These are phyloP conservation scores for Autographa gamma DNA, from an alignment of 2,888 invertebrate species.

Conservation along the genomic window DNA sequence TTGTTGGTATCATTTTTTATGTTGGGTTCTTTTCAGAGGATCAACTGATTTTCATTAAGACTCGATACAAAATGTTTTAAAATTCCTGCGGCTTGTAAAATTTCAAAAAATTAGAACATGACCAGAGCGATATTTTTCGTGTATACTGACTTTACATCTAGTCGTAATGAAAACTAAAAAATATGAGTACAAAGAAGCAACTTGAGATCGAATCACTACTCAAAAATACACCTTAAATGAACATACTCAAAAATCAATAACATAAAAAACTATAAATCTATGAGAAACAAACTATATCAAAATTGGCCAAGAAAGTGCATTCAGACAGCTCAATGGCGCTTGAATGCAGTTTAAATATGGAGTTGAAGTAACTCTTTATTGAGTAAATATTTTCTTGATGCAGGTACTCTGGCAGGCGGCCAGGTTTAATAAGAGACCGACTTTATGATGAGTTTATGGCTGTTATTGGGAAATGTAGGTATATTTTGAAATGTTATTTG, in stretches of 20 bases:
- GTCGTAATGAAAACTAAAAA: too few relatives aligned
- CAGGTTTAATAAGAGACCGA: constrained; percentile 68
- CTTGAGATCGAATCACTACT: too few relatives aligned
- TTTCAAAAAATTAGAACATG: too few relatives aligned
- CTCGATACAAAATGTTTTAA: too few relatives aligned
- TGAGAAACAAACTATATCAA: constrained; percentile 14
- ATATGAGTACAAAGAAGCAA: too few relatives aligned
- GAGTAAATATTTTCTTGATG: constrained; percentile 60
- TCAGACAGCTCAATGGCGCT: constrained; percentile 38
- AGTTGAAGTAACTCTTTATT: constrained; percentile 47
- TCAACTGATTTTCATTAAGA: too few relatives aligned
- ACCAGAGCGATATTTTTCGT: too few relatives aligned
- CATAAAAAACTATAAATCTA: not conserved
- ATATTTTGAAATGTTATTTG: not conserved
- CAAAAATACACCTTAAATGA: not conserved
- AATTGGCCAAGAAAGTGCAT: constrained; percentile 27
- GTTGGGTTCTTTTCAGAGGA: not conserved
- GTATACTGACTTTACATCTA: too few relatives aligned
- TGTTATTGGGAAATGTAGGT: constrained; percentile 10
- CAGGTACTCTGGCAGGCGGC: constrained; percentile 56
- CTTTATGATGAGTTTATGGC: constrained; percentile 56
- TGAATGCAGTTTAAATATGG: constrained; percentile 50
- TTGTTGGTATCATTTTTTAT: not conserved
- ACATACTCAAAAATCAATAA: not conserved
- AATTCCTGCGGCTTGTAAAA: too few relatives aligned